These are phyloP conservation scores for Cremastobaeus sp. DNA, from an alignment of 2,888 invertebrate species.

Conservation along the genomic window DNA sequence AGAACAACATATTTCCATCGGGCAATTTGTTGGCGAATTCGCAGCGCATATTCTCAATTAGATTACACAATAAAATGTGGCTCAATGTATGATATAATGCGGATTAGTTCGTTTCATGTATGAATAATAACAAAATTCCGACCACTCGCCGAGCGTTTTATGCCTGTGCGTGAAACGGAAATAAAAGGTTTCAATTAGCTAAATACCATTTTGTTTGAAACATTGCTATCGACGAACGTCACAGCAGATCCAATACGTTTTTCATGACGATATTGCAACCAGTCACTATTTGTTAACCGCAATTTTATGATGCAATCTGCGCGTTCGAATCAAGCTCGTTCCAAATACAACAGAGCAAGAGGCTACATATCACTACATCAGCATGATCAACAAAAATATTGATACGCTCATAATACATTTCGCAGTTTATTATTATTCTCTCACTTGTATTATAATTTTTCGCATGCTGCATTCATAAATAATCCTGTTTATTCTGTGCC, in stretches of 20 bases:
- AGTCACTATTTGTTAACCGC: constrained; percentile 57
- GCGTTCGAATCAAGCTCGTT: constrained; percentile 45
- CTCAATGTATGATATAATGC: no score
- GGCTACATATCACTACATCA: constrained; percentile 49
- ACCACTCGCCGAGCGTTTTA: constrained; percentile 19
- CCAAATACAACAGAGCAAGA: constrained; percentile 29
- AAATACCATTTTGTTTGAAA: constrained; percentile 51
- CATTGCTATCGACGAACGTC: constrained; percentile 51
- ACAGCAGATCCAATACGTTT: constrained; percentile 49
- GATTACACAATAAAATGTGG: no score
- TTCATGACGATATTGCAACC: constrained; percentile 53
- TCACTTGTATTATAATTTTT: constrained; percentile 43
- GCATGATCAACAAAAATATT: constrained; percentile 50
- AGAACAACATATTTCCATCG: constrained; percentile 55
- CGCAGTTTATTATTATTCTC: constrained; percentile 49
- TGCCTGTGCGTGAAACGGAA: constrained; percentile 20
- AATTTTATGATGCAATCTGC: constrained; percentile 56
- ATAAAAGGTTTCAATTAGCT: constrained; percentile 52
- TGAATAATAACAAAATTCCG: constrained; percentile 18
- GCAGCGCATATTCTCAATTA: no score
- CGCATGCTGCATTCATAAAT: constrained; percentile 29
- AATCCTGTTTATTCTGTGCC: constrained; percentile 23
- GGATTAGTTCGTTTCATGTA: background rate
- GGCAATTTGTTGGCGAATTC: constrained; percentile 26
- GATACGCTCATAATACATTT: constrained; percentile 48